Conservation (phyloP, 1,140 invertebrate species). For the Gonioctena quinquepunctata region DNA sequence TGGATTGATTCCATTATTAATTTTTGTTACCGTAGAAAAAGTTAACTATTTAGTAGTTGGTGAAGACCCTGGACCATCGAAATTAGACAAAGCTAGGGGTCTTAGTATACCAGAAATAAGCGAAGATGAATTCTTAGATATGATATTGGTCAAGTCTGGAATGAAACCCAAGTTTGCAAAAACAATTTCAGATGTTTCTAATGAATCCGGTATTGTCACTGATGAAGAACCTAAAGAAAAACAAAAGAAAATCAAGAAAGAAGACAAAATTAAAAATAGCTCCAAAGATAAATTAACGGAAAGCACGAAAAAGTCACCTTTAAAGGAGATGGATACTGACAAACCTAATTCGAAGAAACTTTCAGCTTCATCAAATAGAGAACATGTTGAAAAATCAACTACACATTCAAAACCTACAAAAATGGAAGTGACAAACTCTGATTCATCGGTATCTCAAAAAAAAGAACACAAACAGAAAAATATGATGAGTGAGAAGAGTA, state of each 20-base stretch:
- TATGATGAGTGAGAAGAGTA: neutral
- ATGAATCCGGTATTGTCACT: constrained; percentile 16
- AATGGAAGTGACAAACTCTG: neutral
- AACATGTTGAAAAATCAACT: neutral
- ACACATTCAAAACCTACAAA: constrained; percentile 1
- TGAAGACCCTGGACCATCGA: constrained; percentile 80
- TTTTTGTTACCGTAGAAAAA: constrained; percentile 54
- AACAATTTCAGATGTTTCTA: constrained; percentile 5
- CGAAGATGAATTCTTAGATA: constrained; percentile 83
- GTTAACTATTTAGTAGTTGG: constrained; percentile 84
- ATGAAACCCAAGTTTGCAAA: constrained; percentile 38
- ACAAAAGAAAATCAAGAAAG: constrained; percentile 14
- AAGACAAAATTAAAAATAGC: neutral
- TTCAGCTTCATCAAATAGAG: neutral
- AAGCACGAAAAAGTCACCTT: neutral
- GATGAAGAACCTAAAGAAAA: constrained; percentile 16
- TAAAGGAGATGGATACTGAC: neutral
- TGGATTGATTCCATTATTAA: constrained; percentile 9
- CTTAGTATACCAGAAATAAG: constrained; percentile 72
- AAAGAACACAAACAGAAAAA: neutral
- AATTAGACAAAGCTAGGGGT: constrained; percentile 77
- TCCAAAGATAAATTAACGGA: neutral
- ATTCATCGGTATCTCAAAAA: neutral
- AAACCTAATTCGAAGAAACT: neutral
- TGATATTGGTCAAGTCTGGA: constrained; percentile 69